A percentile compares a stretch with the other conserved stretches of the same genome.
These are phyloP conservation scores for Drosophila lini DNA, from an alignment of 1,140 invertebrate species.

Conservation along the genomic window DNA sequence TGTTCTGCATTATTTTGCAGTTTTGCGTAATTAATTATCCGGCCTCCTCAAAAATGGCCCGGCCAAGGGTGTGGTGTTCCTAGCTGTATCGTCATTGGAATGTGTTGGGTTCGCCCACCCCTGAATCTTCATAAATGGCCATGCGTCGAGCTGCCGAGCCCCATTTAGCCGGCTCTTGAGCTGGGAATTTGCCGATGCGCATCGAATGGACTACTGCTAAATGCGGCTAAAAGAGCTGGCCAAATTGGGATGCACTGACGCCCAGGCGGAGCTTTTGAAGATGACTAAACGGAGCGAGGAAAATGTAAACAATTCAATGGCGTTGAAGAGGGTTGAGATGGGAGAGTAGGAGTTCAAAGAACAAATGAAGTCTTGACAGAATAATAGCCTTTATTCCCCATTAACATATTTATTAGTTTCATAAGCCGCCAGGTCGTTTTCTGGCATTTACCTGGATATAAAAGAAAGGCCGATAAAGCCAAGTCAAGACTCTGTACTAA, in stretches of 20 bases:
- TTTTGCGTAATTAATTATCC: constrained; percentile 62
- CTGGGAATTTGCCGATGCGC: constrained; percentile 28
- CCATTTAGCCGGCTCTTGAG: constrained; percentile 14
- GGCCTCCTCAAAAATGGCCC: constrained; percentile 35
- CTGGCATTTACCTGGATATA: constrained; percentile 1
- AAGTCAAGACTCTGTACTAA: background rate
- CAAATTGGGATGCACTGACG: constrained; percentile 40
- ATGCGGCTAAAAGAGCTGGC: constrained; percentile 33
- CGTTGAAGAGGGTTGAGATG: background rate
- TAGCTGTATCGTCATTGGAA: constrained; percentile 23
- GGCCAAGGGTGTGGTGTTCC: constrained; percentile 19
- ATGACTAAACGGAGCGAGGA: constrained; percentile 8
- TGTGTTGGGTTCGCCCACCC: constrained; percentile 39
- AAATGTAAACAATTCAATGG: constrained; percentile 18
- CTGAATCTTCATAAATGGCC: constrained; percentile 25
- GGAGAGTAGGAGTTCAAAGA: constrained; percentile 28
- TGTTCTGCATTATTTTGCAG: constrained; percentile 77
- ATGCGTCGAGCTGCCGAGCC: constrained; percentile 9
- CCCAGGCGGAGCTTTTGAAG: constrained; percentile 28
- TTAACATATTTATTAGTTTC: constrained; percentile 5
- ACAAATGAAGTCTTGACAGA: background rate
- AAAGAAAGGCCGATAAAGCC: background rate
- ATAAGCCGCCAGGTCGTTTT: background rate
- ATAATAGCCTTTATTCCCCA: background rate
- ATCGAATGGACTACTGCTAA: constrained; percentile 36